These are phyloP conservation scores for Sylvilagus floridanus DNA, from an alignment of 2,797 vertebrate genomes.

Conservation along the genomic window DNA sequence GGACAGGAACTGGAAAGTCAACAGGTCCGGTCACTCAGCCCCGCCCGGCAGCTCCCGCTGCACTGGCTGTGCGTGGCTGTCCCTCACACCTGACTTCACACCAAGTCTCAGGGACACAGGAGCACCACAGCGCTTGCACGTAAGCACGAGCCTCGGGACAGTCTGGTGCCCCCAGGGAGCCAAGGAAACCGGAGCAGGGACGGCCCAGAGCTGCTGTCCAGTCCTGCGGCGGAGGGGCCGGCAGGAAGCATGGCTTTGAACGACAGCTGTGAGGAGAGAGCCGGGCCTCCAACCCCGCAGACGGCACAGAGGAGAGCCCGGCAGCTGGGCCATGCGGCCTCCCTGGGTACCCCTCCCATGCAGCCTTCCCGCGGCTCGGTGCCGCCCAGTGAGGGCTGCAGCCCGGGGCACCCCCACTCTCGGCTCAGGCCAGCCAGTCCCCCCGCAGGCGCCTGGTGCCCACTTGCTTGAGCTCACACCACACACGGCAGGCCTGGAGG, in stretches of 20 bases:
- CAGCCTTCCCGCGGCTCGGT: too few species aligned
- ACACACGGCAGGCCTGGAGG: too few species aligned
- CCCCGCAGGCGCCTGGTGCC: too few species aligned
- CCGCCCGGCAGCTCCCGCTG: background rate
- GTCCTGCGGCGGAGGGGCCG: background rate
- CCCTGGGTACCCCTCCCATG: too few species aligned
- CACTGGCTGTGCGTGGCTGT: background rate
- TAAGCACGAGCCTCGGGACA: background rate
- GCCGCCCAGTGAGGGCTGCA: too few species aligned
- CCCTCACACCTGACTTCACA: background rate
- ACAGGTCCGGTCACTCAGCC: background rate
- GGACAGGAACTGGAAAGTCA: background rate
- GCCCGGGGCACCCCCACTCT: too few species aligned
- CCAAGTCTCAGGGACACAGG: background rate
- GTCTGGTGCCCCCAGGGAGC: too few species aligned
- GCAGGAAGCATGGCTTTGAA: background rate
- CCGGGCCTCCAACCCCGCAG: background rate
- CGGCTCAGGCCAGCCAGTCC: too few species aligned
- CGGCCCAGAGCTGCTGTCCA: background rate
- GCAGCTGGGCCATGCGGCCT: too few species aligned
- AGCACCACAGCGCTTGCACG: too few species aligned
- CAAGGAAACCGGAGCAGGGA: background rate
- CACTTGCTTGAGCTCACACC: too few species aligned
- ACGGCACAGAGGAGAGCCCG: too few species aligned
- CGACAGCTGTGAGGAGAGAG: background rate